Base-by-base conservation (phyloP, 2,797 vertebrate genomes). In the Remorina albescens region DNA sequence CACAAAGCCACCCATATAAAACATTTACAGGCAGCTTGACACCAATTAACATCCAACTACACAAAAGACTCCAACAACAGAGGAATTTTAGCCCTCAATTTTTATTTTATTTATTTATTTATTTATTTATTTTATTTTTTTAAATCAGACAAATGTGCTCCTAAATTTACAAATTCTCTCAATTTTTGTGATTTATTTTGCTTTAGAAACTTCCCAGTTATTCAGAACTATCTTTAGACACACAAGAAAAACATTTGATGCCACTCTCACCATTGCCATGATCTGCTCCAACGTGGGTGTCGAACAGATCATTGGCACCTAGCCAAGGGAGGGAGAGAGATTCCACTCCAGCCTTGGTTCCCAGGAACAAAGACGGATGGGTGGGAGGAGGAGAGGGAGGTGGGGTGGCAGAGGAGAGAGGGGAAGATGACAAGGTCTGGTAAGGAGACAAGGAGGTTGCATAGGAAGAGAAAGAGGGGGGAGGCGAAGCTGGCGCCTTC, bases 391-490 rank as follows among this genome's bases (percentile, higher is more conserved):
- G 87, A 34, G 93, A 83, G 21, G 85, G 67, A 16, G 88, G 90
- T 19, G 83, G 83, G 36, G 85, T 85, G 55, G 82, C 34, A 58
- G 83, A 76, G 18, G 85, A 85, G 60, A 79, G 49, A 0, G 81
- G 80, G 21, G 88, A 88, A 42, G 89, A 89, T 2, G 87, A 86
- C 73, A 89, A 54, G 47, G 92, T 82, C 81, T 87, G 82, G 63
- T 87, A 74, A 65, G 79, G 90, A 65, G 87, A 86, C 41, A 30
- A 71, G 71, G 81, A 58, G 36, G 87, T 86, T 53, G 83, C 54
- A 2, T 78, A 86, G 71, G 87, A 90, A 64, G 91, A 91, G 72
- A 89, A 85, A 86, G 89, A 89, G 78, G 88, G 86, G 85, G 89
- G 82, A 73, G 90, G 93, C 36, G 92, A 93, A 80, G 79, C 75